Evolutionary conservation across 1,140 invertebrate species (phyloP).

Genomic region (Caligus rogercresseyi): DNA sequence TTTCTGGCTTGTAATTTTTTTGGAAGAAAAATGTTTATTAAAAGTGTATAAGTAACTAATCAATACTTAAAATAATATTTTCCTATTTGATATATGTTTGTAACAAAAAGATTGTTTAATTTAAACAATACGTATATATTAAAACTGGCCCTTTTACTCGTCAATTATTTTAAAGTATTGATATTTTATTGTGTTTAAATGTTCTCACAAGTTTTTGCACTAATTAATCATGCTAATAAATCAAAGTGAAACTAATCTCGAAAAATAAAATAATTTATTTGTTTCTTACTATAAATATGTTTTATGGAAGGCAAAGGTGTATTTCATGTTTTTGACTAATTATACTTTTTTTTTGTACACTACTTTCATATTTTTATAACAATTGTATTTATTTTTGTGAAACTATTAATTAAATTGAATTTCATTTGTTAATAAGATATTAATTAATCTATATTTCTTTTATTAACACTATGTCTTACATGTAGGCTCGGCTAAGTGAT

Average conservation of each 20-base stretch:
- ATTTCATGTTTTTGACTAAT: not conserved
- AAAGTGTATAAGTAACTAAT: too few species aligned
- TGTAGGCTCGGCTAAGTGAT: constrained; percentile 8
- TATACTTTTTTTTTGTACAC: not conserved
- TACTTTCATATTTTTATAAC: not conserved
- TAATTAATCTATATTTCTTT: not conserved
- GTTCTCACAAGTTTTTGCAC: too few species aligned
- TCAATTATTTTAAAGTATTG: too few species aligned
- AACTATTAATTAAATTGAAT: not conserved
- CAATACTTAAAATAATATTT: too few species aligned
- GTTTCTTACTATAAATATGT: not conserved
- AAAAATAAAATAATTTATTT: not conserved
- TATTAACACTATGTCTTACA: constrained; percentile 5
- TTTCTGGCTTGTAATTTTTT: too few species aligned
- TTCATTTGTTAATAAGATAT: not conserved
- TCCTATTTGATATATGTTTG: too few species aligned
- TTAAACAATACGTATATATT: too few species aligned
- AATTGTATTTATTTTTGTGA: not conserved
- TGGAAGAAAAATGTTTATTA: too few species aligned
- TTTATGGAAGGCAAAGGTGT: not conserved
- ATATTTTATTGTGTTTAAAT: too few species aligned
- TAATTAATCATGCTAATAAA: too few species aligned
- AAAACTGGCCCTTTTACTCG: too few species aligned
- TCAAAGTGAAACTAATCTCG: not conserved
- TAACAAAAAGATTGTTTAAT: too few species aligned